These are phyloP conservation scores for Mus musculus DNA, from an alignment of 2,113 vertebrate genomes.

Conservation along the genomic window DNA sequence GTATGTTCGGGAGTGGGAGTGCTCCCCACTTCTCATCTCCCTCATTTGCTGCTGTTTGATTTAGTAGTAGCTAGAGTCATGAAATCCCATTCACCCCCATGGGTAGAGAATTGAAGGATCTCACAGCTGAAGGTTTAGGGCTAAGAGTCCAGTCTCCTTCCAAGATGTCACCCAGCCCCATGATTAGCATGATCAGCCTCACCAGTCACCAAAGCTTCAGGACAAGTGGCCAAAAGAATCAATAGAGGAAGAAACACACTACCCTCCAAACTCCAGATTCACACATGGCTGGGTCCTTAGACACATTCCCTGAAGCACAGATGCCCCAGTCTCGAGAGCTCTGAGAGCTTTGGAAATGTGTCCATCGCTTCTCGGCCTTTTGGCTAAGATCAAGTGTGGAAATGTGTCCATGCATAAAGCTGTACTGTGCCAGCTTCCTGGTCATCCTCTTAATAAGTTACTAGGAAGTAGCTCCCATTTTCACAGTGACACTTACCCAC, in stretches of 20 bases:
- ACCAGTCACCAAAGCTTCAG: background rate
- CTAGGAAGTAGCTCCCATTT: background rate
- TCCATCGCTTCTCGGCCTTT: too few species aligned
- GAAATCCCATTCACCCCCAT: too few species aligned
- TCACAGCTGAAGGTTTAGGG: background rate
- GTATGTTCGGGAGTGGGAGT: constrained; percentile 73
- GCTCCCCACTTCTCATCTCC: too few species aligned
- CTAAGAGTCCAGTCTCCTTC: background rate
- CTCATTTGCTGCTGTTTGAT: accelerated
- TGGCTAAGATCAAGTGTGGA: too few species aligned
- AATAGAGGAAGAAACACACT: background rate
- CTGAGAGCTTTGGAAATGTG: too few species aligned
- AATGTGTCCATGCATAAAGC: background rate
- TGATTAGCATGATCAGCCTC: background rate
- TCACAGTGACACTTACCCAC: background rate
- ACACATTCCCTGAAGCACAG: too few species aligned
- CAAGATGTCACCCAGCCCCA: background rate
- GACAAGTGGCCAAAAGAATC: background rate
- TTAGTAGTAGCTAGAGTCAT: accelerated
- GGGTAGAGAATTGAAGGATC: background rate
- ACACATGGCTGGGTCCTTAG: background rate
- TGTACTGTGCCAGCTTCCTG: background rate
- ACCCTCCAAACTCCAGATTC: too few species aligned
- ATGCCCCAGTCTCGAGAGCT: background rate
- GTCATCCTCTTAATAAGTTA: too few species aligned